These are phyloP conservation scores for Ochropacha duplaris DNA, from an alignment of 2,888 invertebrate species.

Conservation along the genomic window DNA sequence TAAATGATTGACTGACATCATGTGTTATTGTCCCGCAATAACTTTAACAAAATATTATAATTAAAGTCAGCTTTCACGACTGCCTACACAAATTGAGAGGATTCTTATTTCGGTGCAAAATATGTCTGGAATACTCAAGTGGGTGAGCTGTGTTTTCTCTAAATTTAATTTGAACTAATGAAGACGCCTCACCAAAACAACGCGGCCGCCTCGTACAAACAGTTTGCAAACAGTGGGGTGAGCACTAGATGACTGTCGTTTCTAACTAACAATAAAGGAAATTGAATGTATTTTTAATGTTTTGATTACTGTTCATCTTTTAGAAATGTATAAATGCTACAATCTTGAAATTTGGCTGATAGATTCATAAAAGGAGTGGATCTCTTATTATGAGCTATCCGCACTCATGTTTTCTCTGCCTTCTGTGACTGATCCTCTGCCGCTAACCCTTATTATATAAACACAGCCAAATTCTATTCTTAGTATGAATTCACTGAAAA, in stretches of 20 bases:
- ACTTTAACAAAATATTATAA: background rate
- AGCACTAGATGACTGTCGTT: slow-evolving; percentile 42
- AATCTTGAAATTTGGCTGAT: no score
- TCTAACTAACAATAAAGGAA: slow-evolving; percentile 3
- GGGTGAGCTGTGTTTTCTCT: slow-evolving; percentile 9
- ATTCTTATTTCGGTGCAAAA: background rate
- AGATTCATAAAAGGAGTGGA: no score
- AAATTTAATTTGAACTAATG: slow-evolving; percentile 55
- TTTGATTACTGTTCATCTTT: background rate
- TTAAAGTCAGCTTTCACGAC: background rate
- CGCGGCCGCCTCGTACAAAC: slow-evolving; percentile 17
- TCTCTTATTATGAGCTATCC: no score
- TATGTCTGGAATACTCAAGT: background rate
- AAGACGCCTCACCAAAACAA: slow-evolving; percentile 34
- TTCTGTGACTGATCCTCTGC: no score
- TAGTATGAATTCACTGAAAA: no score
- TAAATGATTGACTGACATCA: background rate
- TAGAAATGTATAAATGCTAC: no score
- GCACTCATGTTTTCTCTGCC: no score
- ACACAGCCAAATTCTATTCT: no score
- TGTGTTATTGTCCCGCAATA: no score
- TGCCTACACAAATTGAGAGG: background rate
- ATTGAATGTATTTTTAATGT: background rate
- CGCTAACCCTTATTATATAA: no score
- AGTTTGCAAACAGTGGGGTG: no score